These are phyloP conservation scores for Poeciliopsis prolifica DNA, from an alignment of 2,113 vertebrate species.

Conservation along the genomic window DNA sequence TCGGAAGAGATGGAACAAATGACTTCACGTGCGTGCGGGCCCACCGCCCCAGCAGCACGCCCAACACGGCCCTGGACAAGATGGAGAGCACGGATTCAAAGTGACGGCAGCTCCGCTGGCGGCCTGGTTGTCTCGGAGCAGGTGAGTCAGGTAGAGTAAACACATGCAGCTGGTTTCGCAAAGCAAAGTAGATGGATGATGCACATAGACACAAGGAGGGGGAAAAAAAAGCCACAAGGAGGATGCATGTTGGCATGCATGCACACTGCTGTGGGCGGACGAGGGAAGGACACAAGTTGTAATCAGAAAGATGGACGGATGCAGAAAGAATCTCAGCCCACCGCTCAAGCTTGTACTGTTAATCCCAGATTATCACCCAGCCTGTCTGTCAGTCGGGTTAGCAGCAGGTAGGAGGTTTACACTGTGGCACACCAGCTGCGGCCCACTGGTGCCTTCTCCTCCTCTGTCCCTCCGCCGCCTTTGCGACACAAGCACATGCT, in stretches of 20 bases:
- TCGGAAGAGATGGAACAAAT: slow-evolving; percentile 63
- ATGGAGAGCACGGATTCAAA: slow-evolving; percentile 42
- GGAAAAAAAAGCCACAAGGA: not conserved
- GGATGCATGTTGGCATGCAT: slow-evolving; percentile 40
- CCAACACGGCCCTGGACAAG: slow-evolving; percentile 2
- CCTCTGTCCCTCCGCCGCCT: slow-evolving; percentile 74
- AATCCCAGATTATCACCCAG: slow-evolving; percentile 33
- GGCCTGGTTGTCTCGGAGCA: slow-evolving; percentile 68
- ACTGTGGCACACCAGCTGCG: slow-evolving; percentile 83
- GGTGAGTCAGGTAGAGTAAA: slow-evolving; percentile 77
- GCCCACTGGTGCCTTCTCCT: slow-evolving; percentile 77
- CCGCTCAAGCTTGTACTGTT: slow-evolving; percentile 5
- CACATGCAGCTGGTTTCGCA: slow-evolving; percentile 65
- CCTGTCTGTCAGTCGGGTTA: slow-evolving; percentile 63
- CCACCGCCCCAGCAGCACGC: not conserved
- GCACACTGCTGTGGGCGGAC: slow-evolving; percentile 28
- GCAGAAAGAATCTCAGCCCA: not conserved
- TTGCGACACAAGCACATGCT: slow-evolving; percentile 83
- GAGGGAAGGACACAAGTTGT: slow-evolving; percentile 31
- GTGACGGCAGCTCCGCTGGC: slow-evolving; percentile 49
- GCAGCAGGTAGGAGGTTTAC: slow-evolving; percentile 75
- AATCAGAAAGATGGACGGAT: slow-evolving; percentile 46
- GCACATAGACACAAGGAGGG: slow-evolving; percentile 31
- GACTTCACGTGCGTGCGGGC: not conserved
- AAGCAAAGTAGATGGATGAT: slow-evolving; percentile 35